Percentiles rank a stretch among this genome's conserved stretches.
phyloP scores from a whole-genome alignment of 2,113 vertebrate genomes.

The Gymnogyps californianus region DNA sequence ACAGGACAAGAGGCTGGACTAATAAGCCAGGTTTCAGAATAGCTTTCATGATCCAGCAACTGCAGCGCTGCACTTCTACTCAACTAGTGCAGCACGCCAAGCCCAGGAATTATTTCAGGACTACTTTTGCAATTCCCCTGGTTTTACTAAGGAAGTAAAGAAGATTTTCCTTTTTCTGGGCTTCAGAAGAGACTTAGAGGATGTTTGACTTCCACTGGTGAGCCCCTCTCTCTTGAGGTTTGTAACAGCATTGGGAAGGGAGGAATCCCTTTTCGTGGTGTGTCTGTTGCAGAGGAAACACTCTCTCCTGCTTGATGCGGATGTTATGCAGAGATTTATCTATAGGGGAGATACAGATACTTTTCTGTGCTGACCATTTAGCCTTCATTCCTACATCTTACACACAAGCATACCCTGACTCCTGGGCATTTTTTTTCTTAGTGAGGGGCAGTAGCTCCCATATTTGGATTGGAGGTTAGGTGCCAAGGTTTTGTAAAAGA shows the following conservation, averaged over 20 bases:
- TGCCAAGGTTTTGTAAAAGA: background rate
- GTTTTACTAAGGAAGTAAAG: background rate
- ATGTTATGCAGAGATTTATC: background rate
- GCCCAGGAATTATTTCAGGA: background rate
- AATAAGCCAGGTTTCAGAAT: background rate
- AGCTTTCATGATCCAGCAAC: background rate
- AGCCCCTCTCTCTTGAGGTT: background rate
- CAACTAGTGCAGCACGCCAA: background rate
- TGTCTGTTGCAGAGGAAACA: background rate
- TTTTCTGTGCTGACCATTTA: background rate
- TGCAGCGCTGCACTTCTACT: background rate
- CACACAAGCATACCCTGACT: background rate
- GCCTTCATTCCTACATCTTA: background rate
- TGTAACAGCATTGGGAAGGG: background rate
- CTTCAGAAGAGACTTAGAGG: background rate
- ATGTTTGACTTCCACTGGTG: background rate
- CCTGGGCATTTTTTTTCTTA: background rate
- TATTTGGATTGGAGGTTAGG: too few species aligned
- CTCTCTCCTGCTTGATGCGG: background rate
- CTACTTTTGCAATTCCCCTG: background rate
- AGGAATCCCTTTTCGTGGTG: background rate
- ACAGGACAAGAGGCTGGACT: background rate
- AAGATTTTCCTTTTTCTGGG: background rate
- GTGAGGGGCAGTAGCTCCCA: background rate
- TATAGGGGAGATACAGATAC: background rate